These are phyloP conservation scores for Galago senegalensis DNA, from an alignment of 2,797 vertebrate species.

Conservation along the genomic window DNA sequence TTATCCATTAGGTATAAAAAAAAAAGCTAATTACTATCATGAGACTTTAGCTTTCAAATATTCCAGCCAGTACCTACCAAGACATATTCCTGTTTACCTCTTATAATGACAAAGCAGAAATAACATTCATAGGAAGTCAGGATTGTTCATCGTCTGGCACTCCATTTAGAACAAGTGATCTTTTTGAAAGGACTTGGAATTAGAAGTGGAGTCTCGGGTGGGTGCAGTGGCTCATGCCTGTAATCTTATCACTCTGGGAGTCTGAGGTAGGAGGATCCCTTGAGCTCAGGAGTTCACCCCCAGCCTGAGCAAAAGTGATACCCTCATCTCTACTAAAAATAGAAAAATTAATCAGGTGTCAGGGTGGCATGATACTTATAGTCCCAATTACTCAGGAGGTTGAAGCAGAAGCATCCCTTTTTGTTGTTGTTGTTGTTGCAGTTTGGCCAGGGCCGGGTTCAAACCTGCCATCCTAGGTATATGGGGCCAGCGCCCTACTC, in stretches of 20 bases:
- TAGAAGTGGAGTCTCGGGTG: too few relatives aligned
- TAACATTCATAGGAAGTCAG: constrained; percentile 42
- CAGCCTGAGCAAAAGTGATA: neutral
- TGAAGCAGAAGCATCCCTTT: neutral
- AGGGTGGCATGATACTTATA: too few relatives aligned
- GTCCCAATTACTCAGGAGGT: neutral
- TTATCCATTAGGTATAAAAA: neutral
- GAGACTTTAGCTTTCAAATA: constrained; percentile 5
- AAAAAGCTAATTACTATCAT: neutral
- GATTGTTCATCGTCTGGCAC: neutral
- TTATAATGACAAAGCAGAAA: constrained; percentile 45
- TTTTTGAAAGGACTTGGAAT: neutral
- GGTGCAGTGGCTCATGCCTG: too few relatives aligned
- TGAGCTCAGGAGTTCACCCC: neutral
- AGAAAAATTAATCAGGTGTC: neutral
- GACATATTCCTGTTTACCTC: constrained; percentile 12
- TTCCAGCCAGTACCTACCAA: neutral
- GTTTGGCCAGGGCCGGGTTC: too few relatives aligned
- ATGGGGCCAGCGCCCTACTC: too few relatives aligned
- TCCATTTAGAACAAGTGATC: neutral
- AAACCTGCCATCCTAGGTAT: too few relatives aligned
- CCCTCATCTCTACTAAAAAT: neutral
- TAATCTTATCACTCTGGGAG: too few relatives aligned
- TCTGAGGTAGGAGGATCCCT: neutral
- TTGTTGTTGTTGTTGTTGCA: too few relatives aligned